Evolutionary conservation across 2,113 vertebrate species (phyloP).

Genomic region (Dipodomys spectabilis): DNA sequence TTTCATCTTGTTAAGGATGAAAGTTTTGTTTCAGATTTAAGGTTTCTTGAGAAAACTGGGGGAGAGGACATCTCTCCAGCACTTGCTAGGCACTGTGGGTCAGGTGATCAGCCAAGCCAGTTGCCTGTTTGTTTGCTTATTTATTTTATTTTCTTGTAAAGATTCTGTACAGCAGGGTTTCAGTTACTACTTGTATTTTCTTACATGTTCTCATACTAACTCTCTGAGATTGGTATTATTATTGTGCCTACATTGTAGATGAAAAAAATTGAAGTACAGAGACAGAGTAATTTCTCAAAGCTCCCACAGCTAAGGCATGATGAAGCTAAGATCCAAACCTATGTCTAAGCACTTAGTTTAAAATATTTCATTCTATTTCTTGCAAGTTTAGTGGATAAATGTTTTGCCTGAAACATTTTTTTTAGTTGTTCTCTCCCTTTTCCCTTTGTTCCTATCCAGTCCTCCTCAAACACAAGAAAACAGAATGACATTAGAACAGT

Average conservation of each 20-base stretch:
- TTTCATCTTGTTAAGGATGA: not conserved
- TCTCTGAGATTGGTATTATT: not conserved
- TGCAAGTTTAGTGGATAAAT: not conserved
- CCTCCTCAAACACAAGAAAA: conserved; percentile 47
- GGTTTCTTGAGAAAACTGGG: not conserved
- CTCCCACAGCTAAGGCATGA: not conserved
- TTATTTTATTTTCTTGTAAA: too few species aligned
- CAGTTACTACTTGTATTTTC: not conserved
- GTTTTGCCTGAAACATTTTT: conserved; percentile 22
- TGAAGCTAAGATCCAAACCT: not conserved
- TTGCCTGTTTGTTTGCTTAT: not conserved
- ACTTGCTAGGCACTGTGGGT: not conserved
- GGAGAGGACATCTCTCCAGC: not conserved
- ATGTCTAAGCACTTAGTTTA: not conserved
- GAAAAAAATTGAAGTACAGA: not conserved
- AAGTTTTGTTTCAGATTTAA: not conserved
- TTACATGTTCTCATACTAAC: not conserved
- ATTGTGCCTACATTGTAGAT: conserved; percentile 8
- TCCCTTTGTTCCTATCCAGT: not conserved
- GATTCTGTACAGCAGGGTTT: too few species aligned
- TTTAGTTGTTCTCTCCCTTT: conserved; percentile 34
- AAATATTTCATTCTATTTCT: not conserved
- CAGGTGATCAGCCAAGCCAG: not conserved
- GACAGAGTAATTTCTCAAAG: conserved; percentile 2
- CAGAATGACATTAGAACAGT: conserved; percentile 42